These are phyloP conservation scores for Coleophora deauratella DNA, from an alignment of 2,888 invertebrate genomes.

Conservation along the genomic window DNA sequence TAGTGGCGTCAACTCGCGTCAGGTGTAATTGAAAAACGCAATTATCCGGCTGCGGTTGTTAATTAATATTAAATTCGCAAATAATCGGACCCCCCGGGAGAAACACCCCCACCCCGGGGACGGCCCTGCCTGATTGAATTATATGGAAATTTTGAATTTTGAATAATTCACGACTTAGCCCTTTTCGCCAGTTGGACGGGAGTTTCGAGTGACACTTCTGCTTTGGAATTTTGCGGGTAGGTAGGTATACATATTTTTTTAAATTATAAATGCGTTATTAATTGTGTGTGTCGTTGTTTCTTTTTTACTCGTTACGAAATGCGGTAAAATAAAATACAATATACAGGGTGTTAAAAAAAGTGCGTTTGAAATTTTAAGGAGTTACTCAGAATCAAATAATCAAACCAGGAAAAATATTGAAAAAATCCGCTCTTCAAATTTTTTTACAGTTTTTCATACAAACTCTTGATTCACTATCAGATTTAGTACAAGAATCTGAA, in stretches of 20 bases:
- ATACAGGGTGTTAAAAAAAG: too few relatives aligned
- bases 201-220: constrained; percentile 1
- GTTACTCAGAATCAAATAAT: too few relatives aligned
- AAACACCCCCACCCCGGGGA: constrained; percentile 32
- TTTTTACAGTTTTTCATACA: too few relatives aligned
- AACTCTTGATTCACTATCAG: too few relatives aligned
- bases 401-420: too few relatives aligned
- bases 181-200: constrained; percentile 43
- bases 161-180: constrained; percentile 69
- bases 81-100: constrained; percentile 58
- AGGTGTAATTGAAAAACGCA: constrained; percentile 72
- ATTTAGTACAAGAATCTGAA: too few relatives aligned
- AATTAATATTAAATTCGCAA: constrained; percentile 76
- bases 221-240: neutral
- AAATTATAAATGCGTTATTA: neutral
- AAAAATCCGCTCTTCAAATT: too few relatives aligned
- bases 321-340: too few relatives aligned
- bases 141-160: constrained; percentile 71
- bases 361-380: too few relatives aligned
- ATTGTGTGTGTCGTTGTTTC: too few relatives aligned
- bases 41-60: constrained; percentile 61
- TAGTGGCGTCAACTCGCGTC: constrained; percentile 49
- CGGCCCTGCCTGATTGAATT: constrained; percentile 62
- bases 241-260: too few relatives aligned
- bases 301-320: too few relatives aligned